Conservation (phyloP, 2,888 invertebrate genomes). For the Bugulina stolonifera region DNA sequence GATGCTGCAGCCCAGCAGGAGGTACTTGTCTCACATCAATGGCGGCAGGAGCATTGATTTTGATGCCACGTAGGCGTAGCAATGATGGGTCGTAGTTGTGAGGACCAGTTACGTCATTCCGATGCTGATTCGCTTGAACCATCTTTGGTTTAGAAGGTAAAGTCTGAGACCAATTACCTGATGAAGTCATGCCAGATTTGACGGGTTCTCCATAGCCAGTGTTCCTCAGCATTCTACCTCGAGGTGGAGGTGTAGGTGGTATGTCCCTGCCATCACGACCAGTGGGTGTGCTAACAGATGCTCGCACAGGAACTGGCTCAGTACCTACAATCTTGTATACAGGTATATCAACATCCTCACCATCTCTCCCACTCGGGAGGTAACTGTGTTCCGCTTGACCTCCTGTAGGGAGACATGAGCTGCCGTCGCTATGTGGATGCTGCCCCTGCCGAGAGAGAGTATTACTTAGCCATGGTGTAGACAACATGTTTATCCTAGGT, state of each 20-base stretch:
- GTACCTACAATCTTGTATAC: background rate
- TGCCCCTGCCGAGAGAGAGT: background rate
- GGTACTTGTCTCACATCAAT: constrained; percentile 24
- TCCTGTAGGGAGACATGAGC: background rate
- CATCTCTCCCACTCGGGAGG: background rate
- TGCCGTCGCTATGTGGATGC: too few species aligned
- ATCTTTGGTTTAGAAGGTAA: background rate
- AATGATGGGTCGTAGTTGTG: background rate
- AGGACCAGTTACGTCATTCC: background rate
- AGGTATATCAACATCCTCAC: background rate
- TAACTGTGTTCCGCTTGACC: background rate
- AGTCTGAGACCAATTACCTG: constrained; percentile 3
- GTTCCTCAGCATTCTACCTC: background rate
- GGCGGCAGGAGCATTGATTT: constrained; percentile 11
- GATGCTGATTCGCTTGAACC: background rate
- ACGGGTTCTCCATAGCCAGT: background rate
- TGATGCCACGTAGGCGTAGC: background rate
- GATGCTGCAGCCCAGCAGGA: background rate
- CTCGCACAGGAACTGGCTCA: background rate
- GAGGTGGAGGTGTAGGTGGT: background rate
- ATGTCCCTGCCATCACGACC: background rate
- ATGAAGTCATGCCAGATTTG: background rate
- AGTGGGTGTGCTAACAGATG: background rate
- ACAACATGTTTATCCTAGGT: constrained; percentile 21
- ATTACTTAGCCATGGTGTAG: constrained; percentile 12